phyloP scores from a whole-genome alignment of 2,113 vertebrate genomes.

The Hippoglossus stenolepis region DNA sequence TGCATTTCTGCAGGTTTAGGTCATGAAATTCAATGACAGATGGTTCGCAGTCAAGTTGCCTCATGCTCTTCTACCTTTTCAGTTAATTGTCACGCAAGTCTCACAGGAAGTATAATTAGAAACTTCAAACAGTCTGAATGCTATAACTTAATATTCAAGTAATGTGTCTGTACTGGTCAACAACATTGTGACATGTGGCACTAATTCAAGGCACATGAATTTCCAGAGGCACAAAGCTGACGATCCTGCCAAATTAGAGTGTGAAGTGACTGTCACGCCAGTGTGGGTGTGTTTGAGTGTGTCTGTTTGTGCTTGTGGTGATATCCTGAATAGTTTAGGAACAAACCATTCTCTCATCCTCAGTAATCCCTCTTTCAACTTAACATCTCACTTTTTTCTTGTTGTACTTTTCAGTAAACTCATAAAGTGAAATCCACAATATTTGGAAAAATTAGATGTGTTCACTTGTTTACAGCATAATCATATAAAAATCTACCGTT shows the following conservation, averaged over 20 bases:
- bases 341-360: constrained; percentile 2
- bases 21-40: constrained; percentile 6
- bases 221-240: constrained; percentile 91
- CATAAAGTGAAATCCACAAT: neutral
- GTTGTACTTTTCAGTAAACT: neutral
- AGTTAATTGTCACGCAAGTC: constrained; percentile 82
- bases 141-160: constrained; percentile 89
- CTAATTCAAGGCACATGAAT: constrained; percentile 93
- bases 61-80: constrained; percentile 73
- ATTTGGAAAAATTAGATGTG: neutral
- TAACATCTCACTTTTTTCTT: neutral
- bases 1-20: constrained; percentile 6
- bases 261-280: constrained; percentile 86
- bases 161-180: constrained; percentile 88
- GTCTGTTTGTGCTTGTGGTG: constrained; percentile 37
- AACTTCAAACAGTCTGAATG: constrained; percentile 94
- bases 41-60: constrained; percentile 3
- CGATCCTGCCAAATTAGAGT: constrained; percentile 86
- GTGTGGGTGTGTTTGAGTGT: constrained; percentile 48
- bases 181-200: constrained; percentile 91
- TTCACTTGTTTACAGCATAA: neutral
- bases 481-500: neutral
- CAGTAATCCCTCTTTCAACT: neutral
- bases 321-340: neutral
- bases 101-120: constrained; percentile 88